Percentiles rank a stretch among this genome's conserved stretches.
Evolutionary conservation across 2,888 invertebrate genomes (phyloP).

Genomic region (Trilocha varians): DNA sequence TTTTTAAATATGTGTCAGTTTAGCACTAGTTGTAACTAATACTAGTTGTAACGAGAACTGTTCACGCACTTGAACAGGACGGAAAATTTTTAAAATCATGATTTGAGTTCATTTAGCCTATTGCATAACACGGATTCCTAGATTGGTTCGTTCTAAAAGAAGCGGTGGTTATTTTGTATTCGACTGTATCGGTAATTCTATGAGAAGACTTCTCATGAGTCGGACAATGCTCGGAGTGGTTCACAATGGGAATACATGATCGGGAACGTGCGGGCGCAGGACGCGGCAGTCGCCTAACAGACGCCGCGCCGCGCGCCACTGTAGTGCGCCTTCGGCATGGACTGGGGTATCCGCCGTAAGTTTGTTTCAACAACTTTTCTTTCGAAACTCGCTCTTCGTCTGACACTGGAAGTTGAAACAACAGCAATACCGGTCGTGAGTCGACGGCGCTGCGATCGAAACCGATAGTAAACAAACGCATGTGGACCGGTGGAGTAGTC

Average conservation of each 20-base stretch:
- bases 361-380: slow-evolving; percentile 38
- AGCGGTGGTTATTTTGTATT: slow-evolving; percentile 17
- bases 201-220: slow-evolving; percentile 29
- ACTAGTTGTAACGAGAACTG: too few species aligned
- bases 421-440: slow-evolving; percentile 24
- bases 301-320: slow-evolving; percentile 60
- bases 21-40: too few species aligned
- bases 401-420: slow-evolving; percentile 19
- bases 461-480: slow-evolving; percentile 70
- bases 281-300: slow-evolving; percentile 64
- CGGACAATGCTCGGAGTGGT: slow-evolving; percentile 39
- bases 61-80: too few species aligned
- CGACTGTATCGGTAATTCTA: slow-evolving; percentile 23
- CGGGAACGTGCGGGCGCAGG: slow-evolving; percentile 55
- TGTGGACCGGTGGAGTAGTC: slow-evolving; percentile 59
- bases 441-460: slow-evolving; percentile 35
- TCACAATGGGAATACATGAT: slow-evolving; percentile 44
- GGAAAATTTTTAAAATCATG: too few species aligned
- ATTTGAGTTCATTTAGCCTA: too few species aligned
- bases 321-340: slow-evolving; percentile 50
- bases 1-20: too few species aligned
- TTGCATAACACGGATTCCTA: too few species aligned
- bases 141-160: too few species aligned
- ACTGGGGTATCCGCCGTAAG: slow-evolving; percentile 73
- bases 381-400: slow-evolving; percentile 14